phyloP scores from a whole-genome alignment of 2,113 vertebrate species.

The Natator depressus region DNA sequence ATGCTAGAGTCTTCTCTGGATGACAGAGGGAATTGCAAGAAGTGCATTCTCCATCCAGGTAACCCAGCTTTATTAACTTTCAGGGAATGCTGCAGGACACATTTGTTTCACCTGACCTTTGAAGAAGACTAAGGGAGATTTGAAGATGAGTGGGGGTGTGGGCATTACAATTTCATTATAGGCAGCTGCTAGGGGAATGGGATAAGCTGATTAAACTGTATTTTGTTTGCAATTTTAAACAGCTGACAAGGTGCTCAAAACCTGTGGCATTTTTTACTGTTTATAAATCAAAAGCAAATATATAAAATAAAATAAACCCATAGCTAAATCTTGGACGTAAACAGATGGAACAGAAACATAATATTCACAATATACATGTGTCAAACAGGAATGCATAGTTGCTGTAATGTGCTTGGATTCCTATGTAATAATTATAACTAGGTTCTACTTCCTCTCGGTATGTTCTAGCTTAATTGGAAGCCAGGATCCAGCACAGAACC shows the following conservation, averaged over 20 bases:
- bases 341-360: background rate
- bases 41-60: background rate
- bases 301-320: background rate
- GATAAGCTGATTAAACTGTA: background rate
- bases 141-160: background rate
- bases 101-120: background rate
- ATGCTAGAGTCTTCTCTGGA: background rate
- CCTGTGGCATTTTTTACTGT: background rate
- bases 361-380: background rate
- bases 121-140: background rate
- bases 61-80: background rate
- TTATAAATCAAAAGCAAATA: background rate
- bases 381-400: background rate
- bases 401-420: background rate
- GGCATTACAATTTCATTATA: background rate
- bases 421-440: background rate
- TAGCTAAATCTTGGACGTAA: background rate
- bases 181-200: background rate
- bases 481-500: background rate
- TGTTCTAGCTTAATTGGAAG: background rate
- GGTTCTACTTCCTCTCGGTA: background rate
- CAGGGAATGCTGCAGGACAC: background rate
- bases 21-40: background rate
- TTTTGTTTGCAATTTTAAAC: background rate
- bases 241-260: background rate